phyloP scores from a whole-genome alignment of 1,140 invertebrate species.

The Drosophila nebulosa region DNA sequence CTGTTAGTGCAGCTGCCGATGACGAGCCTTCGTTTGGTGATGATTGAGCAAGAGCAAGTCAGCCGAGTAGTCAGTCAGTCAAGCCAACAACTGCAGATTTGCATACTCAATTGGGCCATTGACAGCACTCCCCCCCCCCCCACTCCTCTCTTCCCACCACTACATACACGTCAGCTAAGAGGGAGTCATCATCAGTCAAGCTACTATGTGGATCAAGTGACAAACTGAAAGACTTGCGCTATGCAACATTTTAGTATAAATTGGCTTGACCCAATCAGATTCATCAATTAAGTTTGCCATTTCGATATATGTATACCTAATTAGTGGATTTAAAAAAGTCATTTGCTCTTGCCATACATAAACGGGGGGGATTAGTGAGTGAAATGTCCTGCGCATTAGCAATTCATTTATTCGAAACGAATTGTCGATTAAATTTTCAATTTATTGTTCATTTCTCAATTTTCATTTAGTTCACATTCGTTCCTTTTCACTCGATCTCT shows the following conservation, averaged over 20 bases:
- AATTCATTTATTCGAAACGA: conserved; percentile 60
- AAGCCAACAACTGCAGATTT: conserved; percentile 47
- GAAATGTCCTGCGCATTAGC: conserved; percentile 43
- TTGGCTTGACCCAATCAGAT: conserved; percentile 2
- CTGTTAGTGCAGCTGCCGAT: conserved; percentile 65
- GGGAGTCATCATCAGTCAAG: neutral
- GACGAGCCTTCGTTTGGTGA: conserved; percentile 32
- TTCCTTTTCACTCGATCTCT: neutral
- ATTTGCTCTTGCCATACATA: conserved; percentile 5
- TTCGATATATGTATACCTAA: conserved; percentile 66
- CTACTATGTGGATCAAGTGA: conserved; percentile 42
- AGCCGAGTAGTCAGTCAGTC: too few species aligned
- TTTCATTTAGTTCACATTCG: conserved; percentile 44
- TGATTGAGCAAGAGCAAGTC: conserved; percentile 44
- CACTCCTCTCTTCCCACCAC: neutral
- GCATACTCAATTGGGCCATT: conserved; percentile 71
- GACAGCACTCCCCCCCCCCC: conserved; percentile 28
- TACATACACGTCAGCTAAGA: neutral
- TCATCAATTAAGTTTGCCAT: conserved; percentile 30
- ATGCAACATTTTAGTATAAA: conserved; percentile 12
- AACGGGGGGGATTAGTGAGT: neutral
- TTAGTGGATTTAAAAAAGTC: conserved; percentile 62
- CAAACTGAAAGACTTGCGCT: conserved; percentile 17
- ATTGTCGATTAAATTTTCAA: conserved; percentile 58
- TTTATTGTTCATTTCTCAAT: conserved; percentile 67